Base-by-base conservation (phyloP, 2,797 vertebrate species). In the Denticeps clupeoides region DNA sequence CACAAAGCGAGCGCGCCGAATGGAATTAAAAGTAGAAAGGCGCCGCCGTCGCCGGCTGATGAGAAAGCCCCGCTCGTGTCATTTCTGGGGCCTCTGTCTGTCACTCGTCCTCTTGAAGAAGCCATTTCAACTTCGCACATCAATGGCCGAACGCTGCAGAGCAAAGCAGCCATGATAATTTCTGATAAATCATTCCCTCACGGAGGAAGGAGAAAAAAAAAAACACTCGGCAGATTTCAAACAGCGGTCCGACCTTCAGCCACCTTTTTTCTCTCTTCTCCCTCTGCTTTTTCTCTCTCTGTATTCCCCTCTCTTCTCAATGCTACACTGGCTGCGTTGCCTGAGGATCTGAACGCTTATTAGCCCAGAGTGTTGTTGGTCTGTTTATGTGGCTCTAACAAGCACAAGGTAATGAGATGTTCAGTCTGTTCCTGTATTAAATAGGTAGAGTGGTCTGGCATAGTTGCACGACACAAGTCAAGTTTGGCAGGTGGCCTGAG, bases 321-420 rank as follows among this genome's bases (percentile, higher is more conserved):
- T n/a, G n/a, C n/a, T n/a, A n/a, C n/a, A n/a, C n/a, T n/a, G n/a
- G n/a, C n/a, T n/a, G n/a, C n/a, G n/a, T n/a, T n/a, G n/a, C n/a
- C 63, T 3, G 33, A 43, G 58, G 57, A 77, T 74, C 74, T 74
- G 72, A 80, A 80, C 77, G 77, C 74, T 73, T 76, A 80, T 80
- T 80, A 77, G 77, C 73, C 72, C 68, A 68, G 68, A 80, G 77
- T 72, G 72, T 67, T 74, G 74, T 75, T 77, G 74, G 73, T 79
- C 74, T 63, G 60, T 79, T 79, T 76, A 69, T 72, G 69, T 35
- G 7, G 16, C n/a, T n/a, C n/a, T n/a, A n/a, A n/a, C n/a, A n/a
- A n/a, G n/a, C n/a, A n/a, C n/a, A n/a, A n/a, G n/a, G n/a, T n/a
- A n/a, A n/a, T n/a, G n/a, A n/a, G n/a, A n/a, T n/a, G n/a, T n/a